These are phyloP conservation scores for Oostethus manadensis DNA, from an alignment of 2,113 vertebrate genomes.

Conservation along the genomic window DNA sequence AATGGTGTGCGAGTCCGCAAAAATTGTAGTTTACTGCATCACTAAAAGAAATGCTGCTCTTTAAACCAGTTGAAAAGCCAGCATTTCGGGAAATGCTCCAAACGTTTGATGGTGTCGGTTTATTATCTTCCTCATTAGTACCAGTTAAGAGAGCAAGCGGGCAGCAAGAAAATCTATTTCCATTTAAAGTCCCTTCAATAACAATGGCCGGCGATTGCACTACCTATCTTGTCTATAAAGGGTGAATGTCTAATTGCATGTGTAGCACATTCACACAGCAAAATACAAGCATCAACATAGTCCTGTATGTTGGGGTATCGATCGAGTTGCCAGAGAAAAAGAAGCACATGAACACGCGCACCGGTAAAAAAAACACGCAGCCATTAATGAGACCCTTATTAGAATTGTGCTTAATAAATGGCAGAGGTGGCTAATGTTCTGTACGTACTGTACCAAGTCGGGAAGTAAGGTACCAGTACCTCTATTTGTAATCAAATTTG, in stretches of 20 bases:
- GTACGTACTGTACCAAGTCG: too few relatives aligned
- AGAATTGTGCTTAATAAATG: too few relatives aligned
- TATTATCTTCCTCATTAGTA: slow-evolving; percentile 99
- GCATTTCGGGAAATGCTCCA: too few relatives aligned
- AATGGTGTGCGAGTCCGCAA: too few relatives aligned
- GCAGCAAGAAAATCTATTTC: slow-evolving; percentile 84
- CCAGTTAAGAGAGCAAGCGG: slow-evolving; percentile 77
- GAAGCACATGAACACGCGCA: neutral
- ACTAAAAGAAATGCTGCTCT: too few relatives aligned
- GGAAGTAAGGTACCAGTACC: too few relatives aligned
- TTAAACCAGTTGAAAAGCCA: too few relatives aligned
- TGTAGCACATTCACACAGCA: neutral
- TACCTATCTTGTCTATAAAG: slow-evolving; percentile 36
- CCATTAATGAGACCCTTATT: neutral
- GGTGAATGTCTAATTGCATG: slow-evolving; percentile 10
- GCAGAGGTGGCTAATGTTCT: too few relatives aligned
- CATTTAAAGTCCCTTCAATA: slow-evolving; percentile 88
- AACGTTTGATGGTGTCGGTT: too few relatives aligned
- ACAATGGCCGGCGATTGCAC: slow-evolving; percentile 77
- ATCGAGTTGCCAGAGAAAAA: slow-evolving; percentile 15
- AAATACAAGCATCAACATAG: neutral
- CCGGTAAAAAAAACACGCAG: neutral
- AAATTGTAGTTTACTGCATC: too few relatives aligned
- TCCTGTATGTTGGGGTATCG: neutral
- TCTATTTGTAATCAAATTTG: too few relatives aligned